Evolutionary conservation across 2,888 invertebrate genomes (phyloP), one percentile per base, ranked within the genome.

Genomic region (Synergus japonicus): DNA sequence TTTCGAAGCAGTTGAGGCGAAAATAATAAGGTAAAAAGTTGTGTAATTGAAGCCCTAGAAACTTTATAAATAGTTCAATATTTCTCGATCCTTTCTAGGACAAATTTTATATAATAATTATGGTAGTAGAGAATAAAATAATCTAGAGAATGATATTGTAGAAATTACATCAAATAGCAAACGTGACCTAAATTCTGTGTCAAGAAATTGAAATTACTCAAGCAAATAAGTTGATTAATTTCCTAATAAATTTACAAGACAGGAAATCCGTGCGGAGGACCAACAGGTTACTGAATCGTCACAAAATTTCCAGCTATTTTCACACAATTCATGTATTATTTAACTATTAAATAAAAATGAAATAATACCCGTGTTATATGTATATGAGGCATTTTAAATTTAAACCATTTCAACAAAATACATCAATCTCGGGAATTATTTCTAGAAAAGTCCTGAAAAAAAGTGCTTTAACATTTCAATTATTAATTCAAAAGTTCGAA

Each of bases 1-100:
- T 69, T 49, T 69, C 15, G 12, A 4, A 43, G 43, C 5, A 18
- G 18, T 18, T 66, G n/a, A 22, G 10, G 18, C 9, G 41, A 66
- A 66, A 44, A 66, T 15, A 60, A 60, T 60, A 58, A 58, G 22
- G 7, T 10, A 13, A 2, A 29, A 63, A 10, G 18, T 54, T 63
- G 60, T 29, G 60, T 63, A 63, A 29, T 63, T 63, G 12, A 13
- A 22, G 22, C 13, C 22, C 13, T 29, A 63, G 13, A 29, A 63
- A 63, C 60, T 63, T 63, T 29, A 63, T 29, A 63, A 63, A 63
- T 63, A 29, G 60, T 63, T 63, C 29, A 18, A 63, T 22, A 29
- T 22, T 5, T 63, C 29, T 63, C n/a, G n/a, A n/a, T n/a, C 22
- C 2, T 13, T 12, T 5, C 13, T 22, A 63, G 13, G 22, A 18